phyloP scores from a whole-genome alignment of 1,140 invertebrate genomes.

The Trissolcus basalis region DNA sequence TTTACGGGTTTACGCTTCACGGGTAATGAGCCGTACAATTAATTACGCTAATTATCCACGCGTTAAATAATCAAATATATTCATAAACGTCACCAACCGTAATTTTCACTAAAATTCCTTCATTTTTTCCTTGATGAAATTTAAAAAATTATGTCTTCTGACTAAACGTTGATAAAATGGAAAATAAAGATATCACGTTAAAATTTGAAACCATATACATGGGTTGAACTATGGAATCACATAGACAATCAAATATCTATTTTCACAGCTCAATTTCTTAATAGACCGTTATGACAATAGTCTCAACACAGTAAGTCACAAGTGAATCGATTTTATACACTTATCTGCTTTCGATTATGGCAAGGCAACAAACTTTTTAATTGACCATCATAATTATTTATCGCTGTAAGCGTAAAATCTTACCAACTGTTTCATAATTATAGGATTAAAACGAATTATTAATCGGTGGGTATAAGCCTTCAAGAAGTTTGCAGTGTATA shows the following conservation, averaged over 20 bases:
- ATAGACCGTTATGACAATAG: slow-evolving; percentile 41
- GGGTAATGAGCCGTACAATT: slow-evolving; percentile 35
- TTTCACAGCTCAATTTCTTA: slow-evolving; percentile 15
- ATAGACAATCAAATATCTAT: not conserved
- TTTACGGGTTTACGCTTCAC: slow-evolving; percentile 31
- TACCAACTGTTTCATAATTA: too few relatives aligned
- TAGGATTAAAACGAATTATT: too few relatives aligned
- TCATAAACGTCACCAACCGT: not conserved
- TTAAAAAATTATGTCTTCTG: not conserved
- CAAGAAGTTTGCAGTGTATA: too few relatives aligned
- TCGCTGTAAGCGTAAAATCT: too few relatives aligned
- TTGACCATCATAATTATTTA: too few relatives aligned
- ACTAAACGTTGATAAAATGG: too few relatives aligned
- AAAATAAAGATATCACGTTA: too few relatives aligned
- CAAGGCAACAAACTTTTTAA: too few relatives aligned
- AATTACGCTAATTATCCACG: slow-evolving; percentile 37
- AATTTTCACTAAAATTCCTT: too few relatives aligned
- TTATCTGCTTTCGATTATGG: slow-evolving; percentile 11
- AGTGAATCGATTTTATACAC: slow-evolving; percentile 35
- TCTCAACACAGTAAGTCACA: slow-evolving; percentile 41
- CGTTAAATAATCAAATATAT: slow-evolving; percentile 20
- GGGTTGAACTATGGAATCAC: slow-evolving; percentile 3
- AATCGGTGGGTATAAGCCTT: too few relatives aligned
- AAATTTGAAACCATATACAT: too few relatives aligned
- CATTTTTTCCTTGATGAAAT: not conserved